Percentiles rank a stretch among this genome's conserved stretches.
Conservation (phyloP, 2,888 invertebrate genomes). For the Drosophila vallismaia region DNA sequence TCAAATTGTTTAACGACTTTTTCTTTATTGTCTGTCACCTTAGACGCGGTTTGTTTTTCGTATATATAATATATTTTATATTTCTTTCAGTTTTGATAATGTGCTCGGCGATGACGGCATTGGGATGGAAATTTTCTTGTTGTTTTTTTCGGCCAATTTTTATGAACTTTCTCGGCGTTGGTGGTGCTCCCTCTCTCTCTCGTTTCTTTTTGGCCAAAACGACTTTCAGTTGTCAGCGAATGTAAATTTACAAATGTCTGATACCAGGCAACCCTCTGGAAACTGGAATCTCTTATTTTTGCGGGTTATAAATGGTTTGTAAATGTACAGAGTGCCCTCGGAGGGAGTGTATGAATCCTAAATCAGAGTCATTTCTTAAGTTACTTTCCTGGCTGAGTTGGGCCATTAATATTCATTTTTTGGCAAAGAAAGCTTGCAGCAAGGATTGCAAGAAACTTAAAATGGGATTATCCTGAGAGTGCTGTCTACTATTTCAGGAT, state of each 20-base stretch:
- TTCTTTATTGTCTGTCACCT: constrained; percentile 67
- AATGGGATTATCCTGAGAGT: neutral
- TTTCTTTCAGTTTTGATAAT: constrained; percentile 21
- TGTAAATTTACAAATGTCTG: constrained; percentile 55
- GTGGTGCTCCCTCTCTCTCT: neutral
- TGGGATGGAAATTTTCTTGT: constrained; percentile 43
- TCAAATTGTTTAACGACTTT: constrained; percentile 72
- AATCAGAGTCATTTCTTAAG: constrained; percentile 22
- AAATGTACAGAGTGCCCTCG: constrained; percentile 1
- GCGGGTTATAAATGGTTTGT: constrained; percentile 35
- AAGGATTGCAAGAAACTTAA: neutral
- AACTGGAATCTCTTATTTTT: neutral
- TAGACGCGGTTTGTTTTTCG: constrained; percentile 40
- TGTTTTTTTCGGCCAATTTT: constrained; percentile 39
- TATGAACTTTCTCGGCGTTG: constrained; percentile 51
- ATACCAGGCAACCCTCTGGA: constrained; percentile 10
- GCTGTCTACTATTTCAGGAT: too few relatives aligned
- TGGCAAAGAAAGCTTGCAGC: neutral
- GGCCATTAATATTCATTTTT: constrained; percentile 30
- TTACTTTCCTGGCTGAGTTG: constrained; percentile 5
- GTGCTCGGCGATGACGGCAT: constrained; percentile 57
- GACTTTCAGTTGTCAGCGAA: constrained; percentile 54
- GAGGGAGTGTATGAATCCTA: constrained; percentile 16
- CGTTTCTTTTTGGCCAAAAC: constrained; percentile 37
- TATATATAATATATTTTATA: constrained; percentile 31